Base-by-base conservation (phyloP, 2,888 invertebrate genomes). In the Agrilus mali region DNA sequence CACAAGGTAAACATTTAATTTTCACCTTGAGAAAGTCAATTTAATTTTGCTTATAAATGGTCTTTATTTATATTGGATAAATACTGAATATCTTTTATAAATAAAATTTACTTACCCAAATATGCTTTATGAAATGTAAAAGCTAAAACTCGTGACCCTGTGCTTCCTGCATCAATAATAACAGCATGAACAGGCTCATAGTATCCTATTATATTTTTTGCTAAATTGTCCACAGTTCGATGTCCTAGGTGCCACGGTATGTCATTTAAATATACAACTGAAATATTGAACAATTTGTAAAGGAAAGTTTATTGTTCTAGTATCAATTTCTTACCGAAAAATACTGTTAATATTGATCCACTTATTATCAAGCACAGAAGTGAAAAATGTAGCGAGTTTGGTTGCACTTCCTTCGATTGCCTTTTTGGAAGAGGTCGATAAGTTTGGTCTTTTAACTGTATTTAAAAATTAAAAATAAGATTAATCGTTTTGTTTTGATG, bases 161-260 rank as follows among this genome's bases (percentile, higher is more conserved):
- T 94, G 44, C 92, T 93, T 2, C 95, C 94, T 4, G 93, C 94
- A 68, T 95, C 95, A 52, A 95, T 84, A 53, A 95, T 82, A 17
- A 92, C 85, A 0, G 88, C 90, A 69, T 92, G 82, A 37, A 78
- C 76, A 33, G 74, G 73, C 54, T 77, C 75, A 56, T 78, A 74
- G 57, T 86, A 77, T 37, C 85, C 86, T 35, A 85, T 86, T 44
- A 88, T 70, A 40, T 73, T 75, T 58, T 80, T 77, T 17, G 83
- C 86, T 46, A 86, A 61, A n/a, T 75, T 75, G 56, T 86, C 85
- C 49, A 86, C 66, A 59, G 80, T 75, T 57, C 69, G 68, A 51
- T 74, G 70, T 58, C 63, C 64, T 40, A 66, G 50, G 47, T 65
- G 60, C 66, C 66, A 66, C 47, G 67, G 65, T 52, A 68, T 64